Conservation (phyloP, 2,888 invertebrate genomes). For the Polymixis flavicincta region DNA sequence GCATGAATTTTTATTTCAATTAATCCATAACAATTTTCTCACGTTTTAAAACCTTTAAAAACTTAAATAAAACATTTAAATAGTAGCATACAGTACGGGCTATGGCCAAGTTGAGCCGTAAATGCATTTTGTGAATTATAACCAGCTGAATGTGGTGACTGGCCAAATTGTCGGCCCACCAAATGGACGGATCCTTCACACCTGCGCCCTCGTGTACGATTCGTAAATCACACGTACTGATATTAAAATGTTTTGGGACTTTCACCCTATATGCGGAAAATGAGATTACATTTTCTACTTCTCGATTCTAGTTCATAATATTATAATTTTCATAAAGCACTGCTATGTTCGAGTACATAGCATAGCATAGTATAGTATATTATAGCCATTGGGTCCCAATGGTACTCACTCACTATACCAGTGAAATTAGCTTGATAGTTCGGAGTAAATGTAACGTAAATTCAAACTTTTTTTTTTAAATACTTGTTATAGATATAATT, state of each 20-base stretch:
- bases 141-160: conserved; percentile 79
- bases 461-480: too few relatives aligned
- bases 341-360: not conserved
- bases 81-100: conserved; percentile 54
- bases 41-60: not conserved
- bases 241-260: conserved; percentile 39
- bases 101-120: conserved; percentile 68
- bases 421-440: not conserved
- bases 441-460: too few relatives aligned
- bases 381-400: too few relatives aligned
- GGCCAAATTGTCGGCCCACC: conserved; percentile 76
- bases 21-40: not conserved
- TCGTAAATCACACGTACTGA: conserved; percentile 53
- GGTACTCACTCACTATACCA: not conserved
- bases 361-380: too few relatives aligned
- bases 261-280: not conserved
- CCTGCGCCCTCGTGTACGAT: conserved; percentile 65
- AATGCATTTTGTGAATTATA: conserved; percentile 87
- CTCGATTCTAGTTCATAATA: not conserved
- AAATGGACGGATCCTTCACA: conserved; percentile 72
- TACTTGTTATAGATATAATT: too few relatives aligned
- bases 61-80: conserved; percentile 31
- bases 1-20: not conserved
- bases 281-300: not conserved
- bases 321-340: not conserved